phyloP scores from a whole-genome alignment of 2,888 invertebrate genomes.

The Agriopis marginaria region DNA sequence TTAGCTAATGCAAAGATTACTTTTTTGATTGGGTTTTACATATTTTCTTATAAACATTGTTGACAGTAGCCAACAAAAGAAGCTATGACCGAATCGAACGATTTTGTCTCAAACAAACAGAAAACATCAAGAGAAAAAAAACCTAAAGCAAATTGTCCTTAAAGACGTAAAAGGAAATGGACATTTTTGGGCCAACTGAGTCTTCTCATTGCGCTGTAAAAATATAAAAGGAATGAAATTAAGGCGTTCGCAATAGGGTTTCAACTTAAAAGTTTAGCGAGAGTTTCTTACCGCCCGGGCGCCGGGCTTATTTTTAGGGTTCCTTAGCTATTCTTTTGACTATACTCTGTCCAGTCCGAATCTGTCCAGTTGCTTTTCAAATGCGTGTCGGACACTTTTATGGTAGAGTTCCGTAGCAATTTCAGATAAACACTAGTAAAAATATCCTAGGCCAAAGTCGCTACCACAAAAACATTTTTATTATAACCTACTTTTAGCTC shows the following conservation, averaged over 20 bases:
- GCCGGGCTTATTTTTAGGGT: background rate
- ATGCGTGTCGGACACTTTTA: too few relatives aligned
- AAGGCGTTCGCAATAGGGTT: constrained; percentile 11
- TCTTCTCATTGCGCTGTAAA: constrained; percentile 21
- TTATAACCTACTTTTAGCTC: too few relatives aligned
- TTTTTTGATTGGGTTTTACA: too few relatives aligned
- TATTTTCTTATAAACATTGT: background rate
- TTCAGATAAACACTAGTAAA: too few relatives aligned
- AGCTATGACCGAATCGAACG: constrained; percentile 1
- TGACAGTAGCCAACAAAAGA: background rate
- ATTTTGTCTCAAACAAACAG: constrained; percentile 1
- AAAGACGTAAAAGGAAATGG: constrained; percentile 18
- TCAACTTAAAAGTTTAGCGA: constrained; percentile 14
- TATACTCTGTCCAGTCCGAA: background rate
- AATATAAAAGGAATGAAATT: constrained; percentile 23
- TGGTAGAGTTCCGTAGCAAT: too few relatives aligned
- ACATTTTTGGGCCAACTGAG: constrained; percentile 11
- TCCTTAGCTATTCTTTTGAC: background rate
- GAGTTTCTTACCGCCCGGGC: background rate
- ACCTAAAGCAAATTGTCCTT: constrained; percentile 21
- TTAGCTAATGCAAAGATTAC: too few relatives aligned
- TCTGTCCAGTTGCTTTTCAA: background rate
- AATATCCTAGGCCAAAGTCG: too few relatives aligned
- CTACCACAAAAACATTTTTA: too few relatives aligned
- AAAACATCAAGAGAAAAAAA: constrained; percentile 10